These are phyloP conservation scores for Mus musculus DNA, from an alignment of 2,113 vertebrate genomes.

Conservation along the genomic window GRCm39 chr9:4968501-4969000, in stretches of 20 bases:
- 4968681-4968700: neutral
- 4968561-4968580: neutral
- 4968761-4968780: neutral
- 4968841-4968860: too few species aligned
- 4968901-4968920: too few species aligned
- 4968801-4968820: too few species aligned
- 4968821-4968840: too few species aligned
- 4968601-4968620: neutral
- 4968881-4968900: too few species aligned
- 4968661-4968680: neutral
- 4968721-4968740: neutral
- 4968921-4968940: neutral
- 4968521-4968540: too few species aligned
- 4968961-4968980: neutral
- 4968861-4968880: too few species aligned
- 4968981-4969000: slow-evolving; percentile 9
- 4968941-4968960: slow-evolving; percentile 36
- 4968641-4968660: neutral
- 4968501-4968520: too few species aligned
- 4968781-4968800: too few species aligned
- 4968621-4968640: neutral
- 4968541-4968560: slow-evolving; percentile 8
- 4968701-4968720: neutral
- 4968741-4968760: neutral
- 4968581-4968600: neutral